These are phyloP conservation scores for Drosophila arizonae DNA, from an alignment of 1,140 invertebrate genomes.

Conservation along the genomic window DNA sequence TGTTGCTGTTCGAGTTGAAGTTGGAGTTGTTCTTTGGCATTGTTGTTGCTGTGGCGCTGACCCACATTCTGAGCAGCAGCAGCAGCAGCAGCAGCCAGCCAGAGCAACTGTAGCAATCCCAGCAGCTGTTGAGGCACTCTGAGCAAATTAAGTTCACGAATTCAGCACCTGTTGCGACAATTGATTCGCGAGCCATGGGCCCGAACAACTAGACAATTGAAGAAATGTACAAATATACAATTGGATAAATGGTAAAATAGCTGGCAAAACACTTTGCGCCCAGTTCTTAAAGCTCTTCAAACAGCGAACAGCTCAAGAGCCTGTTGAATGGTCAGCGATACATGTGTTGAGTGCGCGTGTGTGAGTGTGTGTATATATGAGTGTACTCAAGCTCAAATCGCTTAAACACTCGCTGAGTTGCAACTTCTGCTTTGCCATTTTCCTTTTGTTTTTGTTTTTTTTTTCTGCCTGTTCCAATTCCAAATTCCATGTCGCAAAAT, in stretches of 20 bases:
- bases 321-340: slow-evolving; percentile 57
- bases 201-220: background rate
- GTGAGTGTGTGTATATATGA: slow-evolving; percentile 23
- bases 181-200: slow-evolving; percentile 6
- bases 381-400: slow-evolving; percentile 35
- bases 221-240: slow-evolving; percentile 11
- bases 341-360: slow-evolving; percentile 20
- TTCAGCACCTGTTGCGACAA: slow-evolving; percentile 41
- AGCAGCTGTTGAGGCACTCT: slow-evolving; percentile 5
- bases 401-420: slow-evolving; percentile 18
- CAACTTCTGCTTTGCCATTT: slow-evolving; percentile 11
- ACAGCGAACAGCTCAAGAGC: slow-evolving; percentile 38
- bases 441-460: slow-evolving; percentile 5
- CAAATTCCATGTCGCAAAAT: slow-evolving; percentile 1
- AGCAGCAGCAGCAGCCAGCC: background rate
- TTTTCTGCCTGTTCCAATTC: slow-evolving; percentile 37
- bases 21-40: slow-evolving; percentile 7
- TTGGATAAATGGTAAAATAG: slow-evolving; percentile 15
- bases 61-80: slow-evolving; percentile 17
- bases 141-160: slow-evolving; percentile 33
- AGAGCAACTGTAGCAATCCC: background rate
- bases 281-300: slow-evolving; percentile 8
- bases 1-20: slow-evolving; percentile 10
- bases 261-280: slow-evolving; percentile 12
- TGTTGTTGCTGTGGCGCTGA: slow-evolving; percentile 28